Evolutionary conservation across 2,888 invertebrate genomes (phyloP).

Genomic region (Camponotus fellah): DNA sequence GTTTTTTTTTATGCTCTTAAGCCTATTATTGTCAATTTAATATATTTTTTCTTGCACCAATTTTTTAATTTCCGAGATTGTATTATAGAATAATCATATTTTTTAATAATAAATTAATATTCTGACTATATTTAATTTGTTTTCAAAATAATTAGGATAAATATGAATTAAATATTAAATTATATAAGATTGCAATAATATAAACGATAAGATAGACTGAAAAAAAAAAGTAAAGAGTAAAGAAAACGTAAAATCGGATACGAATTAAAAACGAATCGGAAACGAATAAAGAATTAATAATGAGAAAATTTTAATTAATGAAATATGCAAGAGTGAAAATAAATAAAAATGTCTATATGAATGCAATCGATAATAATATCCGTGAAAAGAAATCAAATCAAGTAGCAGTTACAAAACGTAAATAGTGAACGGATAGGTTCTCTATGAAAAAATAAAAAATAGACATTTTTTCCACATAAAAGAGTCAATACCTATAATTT

Average conservation of each 20-base stretch:
- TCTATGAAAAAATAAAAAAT: neutral
- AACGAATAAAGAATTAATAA: neutral
- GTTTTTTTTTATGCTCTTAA: too few relatives aligned
- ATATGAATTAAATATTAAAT: neutral
- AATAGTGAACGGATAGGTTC: neutral
- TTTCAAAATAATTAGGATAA: neutral
- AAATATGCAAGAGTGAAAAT: slow-evolving; percentile 2
- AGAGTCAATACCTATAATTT: slow-evolving; percentile 9
- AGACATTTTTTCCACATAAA: neutral
- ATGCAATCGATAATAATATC: slow-evolving; percentile 10
- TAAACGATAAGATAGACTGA: neutral
- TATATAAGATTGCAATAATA: neutral
- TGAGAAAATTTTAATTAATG: neutral
- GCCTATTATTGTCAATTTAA: too few relatives aligned
- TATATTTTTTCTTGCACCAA: neutral
- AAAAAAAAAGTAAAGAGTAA: slow-evolving; percentile 7
- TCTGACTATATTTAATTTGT: neutral
- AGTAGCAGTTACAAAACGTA: neutral
- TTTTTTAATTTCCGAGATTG: neutral
- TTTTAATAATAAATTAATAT: neutral
- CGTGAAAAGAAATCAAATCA: neutral
- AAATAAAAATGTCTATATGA: neutral
- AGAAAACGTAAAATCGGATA: neutral
- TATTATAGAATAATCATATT: neutral
- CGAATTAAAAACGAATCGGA: neutral